phyloP scores from a whole-genome alignment of 2,113 vertebrate genomes.

The Pseudopipra pipra region DNA sequence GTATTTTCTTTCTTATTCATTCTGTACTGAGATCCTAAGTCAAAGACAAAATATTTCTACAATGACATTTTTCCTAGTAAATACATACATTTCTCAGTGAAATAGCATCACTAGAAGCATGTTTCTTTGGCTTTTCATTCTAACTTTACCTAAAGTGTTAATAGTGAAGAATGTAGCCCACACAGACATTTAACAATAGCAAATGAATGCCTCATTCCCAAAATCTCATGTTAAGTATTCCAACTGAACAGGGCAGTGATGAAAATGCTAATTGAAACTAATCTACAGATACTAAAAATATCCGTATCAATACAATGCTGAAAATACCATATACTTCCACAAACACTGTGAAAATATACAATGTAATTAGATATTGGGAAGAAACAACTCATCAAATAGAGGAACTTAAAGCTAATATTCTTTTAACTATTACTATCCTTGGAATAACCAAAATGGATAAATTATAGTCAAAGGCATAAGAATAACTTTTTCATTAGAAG shows the following conservation, averaged over 20 bases:
- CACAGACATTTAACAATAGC: background rate
- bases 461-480: background rate
- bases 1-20: background rate
- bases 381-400: background rate
- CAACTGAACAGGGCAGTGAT: background rate
- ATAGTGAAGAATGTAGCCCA: background rate
- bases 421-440: background rate
- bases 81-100: background rate
- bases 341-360: background rate
- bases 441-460: background rate
- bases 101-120: background rate
- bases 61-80: background rate
- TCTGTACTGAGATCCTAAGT: background rate
- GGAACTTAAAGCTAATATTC: background rate
- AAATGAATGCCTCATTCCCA: background rate
- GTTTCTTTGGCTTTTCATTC: background rate
- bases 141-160: background rate
- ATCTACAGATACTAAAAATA: constrained; percentile 24
- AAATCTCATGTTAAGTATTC: constrained; percentile 1
- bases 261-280: constrained; percentile 17
- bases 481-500: background rate
- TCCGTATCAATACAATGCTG: background rate
- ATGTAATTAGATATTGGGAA: background rate
- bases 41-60: background rate
- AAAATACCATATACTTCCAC: background rate